Percentiles rank a stretch among this genome's conserved stretches.
These are phyloP conservation scores for Patiria pectinifera DNA, from an alignment of 53 echinoderm and acorn worm species.

Conservation along the genomic window DNA sequence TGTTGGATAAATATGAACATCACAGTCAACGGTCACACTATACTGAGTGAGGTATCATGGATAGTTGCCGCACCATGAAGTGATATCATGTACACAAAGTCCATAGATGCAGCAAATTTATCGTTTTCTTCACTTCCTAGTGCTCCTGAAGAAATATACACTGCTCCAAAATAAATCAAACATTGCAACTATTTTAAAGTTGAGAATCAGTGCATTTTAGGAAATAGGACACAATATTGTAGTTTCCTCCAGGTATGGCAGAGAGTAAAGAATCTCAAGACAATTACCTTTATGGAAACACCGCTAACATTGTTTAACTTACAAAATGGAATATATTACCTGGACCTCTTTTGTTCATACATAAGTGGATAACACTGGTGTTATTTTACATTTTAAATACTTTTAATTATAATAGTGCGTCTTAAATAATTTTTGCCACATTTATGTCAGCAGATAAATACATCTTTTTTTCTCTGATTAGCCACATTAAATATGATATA, in stretches of 20 bases:
- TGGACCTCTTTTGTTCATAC: background rate
- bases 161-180: background rate
- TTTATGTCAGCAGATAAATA: slow-evolving; percentile 56
- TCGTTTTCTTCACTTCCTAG: no score
- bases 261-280: background rate
- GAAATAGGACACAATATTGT: no score
- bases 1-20: no score
- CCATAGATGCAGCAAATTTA: no score
- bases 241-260: no score
- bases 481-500: slow-evolving; percentile 64
- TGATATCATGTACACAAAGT: no score
- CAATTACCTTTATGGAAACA: background rate
- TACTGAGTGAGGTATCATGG: no score
- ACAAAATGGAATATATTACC: background rate
- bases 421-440: slow-evolving; percentile 54
- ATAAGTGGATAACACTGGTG: background rate
- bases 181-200: background rate
- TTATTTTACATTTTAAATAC: background rate
- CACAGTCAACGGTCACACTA: no score
- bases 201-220: no score
- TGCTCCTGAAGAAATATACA: background rate
- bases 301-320: no score
- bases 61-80: no score
- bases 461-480: slow-evolving; percentile 59
- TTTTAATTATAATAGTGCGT: slow-evolving; percentile 10